These are phyloP conservation scores for Tolmerus cingulatus DNA, from an alignment of 2,888 invertebrate species.

Conservation along the genomic window DNA sequence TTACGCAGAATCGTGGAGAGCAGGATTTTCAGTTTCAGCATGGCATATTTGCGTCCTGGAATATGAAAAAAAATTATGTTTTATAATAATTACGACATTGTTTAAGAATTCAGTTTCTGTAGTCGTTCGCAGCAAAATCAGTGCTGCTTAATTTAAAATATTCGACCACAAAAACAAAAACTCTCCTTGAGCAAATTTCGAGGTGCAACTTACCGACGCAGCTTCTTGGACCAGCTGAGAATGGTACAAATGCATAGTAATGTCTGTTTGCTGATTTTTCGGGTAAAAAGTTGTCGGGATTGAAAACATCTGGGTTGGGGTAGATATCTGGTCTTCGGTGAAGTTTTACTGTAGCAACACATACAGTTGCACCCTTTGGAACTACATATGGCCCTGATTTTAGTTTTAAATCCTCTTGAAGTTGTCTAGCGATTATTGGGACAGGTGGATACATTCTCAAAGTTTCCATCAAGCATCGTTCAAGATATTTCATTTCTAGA, in stretches of 20 bases:
- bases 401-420: constrained; percentile 77
- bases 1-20: constrained; percentile 78
- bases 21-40: constrained; percentile 80
- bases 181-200: not conserved
- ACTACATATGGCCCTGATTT: constrained; percentile 72
- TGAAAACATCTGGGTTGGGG: constrained; percentile 78
- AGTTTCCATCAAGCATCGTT: constrained; percentile 82
- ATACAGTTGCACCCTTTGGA: constrained; percentile 75
- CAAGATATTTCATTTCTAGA: constrained; percentile 85
- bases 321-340: constrained; percentile 78
- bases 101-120: too few species aligned
- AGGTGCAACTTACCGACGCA: constrained; percentile 72
- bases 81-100: too few species aligned
- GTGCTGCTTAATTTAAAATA: too few species aligned
- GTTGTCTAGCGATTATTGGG: constrained; percentile 76
- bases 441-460: constrained; percentile 81
- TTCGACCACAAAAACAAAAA: too few species aligned
- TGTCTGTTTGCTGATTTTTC: constrained; percentile 80
- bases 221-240: constrained; percentile 84
- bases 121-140: too few species aligned
- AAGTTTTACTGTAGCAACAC: constrained; percentile 72
- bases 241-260: constrained; percentile 82
- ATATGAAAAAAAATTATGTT: constrained; percentile 51
- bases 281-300: constrained; percentile 87
- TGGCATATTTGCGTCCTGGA: constrained; percentile 80